phyloP scores from a whole-genome alignment of 2,888 invertebrate species.

The Trilocha varians region DNA sequence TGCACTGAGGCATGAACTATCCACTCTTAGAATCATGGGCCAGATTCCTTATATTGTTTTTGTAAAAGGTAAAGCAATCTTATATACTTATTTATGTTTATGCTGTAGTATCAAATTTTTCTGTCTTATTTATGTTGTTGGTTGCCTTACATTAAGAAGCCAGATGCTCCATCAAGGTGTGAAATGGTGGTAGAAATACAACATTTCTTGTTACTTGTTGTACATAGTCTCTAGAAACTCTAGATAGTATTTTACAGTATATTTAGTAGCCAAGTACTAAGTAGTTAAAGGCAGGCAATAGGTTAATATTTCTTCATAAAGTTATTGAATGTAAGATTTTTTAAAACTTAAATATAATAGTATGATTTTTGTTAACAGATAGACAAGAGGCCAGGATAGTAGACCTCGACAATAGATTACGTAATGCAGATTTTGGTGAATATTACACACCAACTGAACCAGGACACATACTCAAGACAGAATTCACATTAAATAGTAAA shows the following conservation, averaged over 20 bases:
- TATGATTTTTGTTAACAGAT: slow-evolving; percentile 50
- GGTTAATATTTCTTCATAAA: no score
- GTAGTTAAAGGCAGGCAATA: no score
- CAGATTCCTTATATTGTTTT: slow-evolving; percentile 82
- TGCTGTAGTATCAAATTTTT: neutral
- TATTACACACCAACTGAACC: slow-evolving; percentile 70
- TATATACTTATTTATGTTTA: neutral
- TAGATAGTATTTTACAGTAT: no score
- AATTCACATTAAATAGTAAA: slow-evolving; percentile 58
- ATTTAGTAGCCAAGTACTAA: no score
- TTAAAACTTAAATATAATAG: neutral
- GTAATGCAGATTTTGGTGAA: slow-evolving; percentile 79
- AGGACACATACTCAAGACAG: slow-evolving; percentile 52
- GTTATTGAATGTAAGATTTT: neutral
- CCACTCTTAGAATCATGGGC: slow-evolving; percentile 82
- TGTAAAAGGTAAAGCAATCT: slow-evolving; percentile 73
- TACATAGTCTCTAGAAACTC: no score
- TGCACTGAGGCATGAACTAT: slow-evolving; percentile 79
- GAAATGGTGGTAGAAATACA: no score
- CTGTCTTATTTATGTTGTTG: no score
- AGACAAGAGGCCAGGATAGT: slow-evolving; percentile 65
- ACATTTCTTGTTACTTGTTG: no score
- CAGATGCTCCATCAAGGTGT: no score
- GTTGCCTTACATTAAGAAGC: no score
- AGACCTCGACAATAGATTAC: slow-evolving; percentile 75